phyloP scores from a whole-genome alignment of 2,113 vertebrate genomes.

The Centropus bengalensis region DNA sequence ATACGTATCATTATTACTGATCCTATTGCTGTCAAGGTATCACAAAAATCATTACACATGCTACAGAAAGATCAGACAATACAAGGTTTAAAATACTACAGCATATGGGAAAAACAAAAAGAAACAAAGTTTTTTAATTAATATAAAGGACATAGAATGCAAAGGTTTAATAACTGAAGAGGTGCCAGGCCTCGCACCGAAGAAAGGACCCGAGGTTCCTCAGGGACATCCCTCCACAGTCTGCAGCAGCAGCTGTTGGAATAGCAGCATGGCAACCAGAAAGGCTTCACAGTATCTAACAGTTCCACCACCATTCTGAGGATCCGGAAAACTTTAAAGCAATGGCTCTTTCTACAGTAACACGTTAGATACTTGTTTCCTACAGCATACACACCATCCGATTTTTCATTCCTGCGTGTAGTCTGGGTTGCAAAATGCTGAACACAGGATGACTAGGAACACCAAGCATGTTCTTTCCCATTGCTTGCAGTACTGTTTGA shows the following conservation, averaged over 20 bases:
- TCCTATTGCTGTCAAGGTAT: not conserved
- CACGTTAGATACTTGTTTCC: not conserved
- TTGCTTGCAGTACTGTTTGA: not conserved
- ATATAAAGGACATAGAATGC: not conserved
- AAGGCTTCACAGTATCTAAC: not conserved
- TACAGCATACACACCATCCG: not conserved
- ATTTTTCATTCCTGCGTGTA: fast-evolving
- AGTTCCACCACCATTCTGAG: not conserved
- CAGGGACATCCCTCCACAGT: not conserved
- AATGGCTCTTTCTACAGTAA: not conserved
- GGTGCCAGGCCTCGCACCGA: not conserved
- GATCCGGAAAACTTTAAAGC: not conserved
- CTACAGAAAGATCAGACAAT: not conserved
- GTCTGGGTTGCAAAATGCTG: not conserved
- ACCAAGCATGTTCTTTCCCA: not conserved
- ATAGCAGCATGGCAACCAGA: fast-evolving
- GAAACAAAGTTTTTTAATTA: not conserved
- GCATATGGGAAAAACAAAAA: not conserved
- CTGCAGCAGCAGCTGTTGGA: not conserved
- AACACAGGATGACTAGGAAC: not conserved
- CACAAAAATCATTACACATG: not conserved
- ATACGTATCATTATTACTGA: not conserved
- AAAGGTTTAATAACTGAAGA: not conserved
- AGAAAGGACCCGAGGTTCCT: not conserved
- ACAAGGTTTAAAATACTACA: not conserved